These are phyloP conservation scores for Gobio occitaniae DNA, from an alignment of 2,797 vertebrate genomes.

Conservation along the genomic window DNA sequence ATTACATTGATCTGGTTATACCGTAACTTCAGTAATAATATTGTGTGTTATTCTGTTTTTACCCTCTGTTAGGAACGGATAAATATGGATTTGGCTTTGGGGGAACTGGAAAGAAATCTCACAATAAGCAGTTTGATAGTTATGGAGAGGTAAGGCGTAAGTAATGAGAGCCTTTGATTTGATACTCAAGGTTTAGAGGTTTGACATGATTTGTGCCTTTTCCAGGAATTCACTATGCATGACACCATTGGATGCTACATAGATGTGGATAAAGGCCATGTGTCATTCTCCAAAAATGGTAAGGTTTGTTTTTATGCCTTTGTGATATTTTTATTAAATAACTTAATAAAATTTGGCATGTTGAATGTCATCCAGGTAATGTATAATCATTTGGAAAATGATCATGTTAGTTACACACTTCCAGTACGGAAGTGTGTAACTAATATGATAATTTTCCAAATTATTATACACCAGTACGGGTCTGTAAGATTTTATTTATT, in stretches of 20 bases:
- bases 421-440: too few relatives aligned
- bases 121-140: constrained; percentile 99
- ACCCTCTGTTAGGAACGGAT: constrained; percentile 83
- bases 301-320: constrained; percentile 30
- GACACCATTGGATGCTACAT: constrained; percentile 94
- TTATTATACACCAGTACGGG: neutral
- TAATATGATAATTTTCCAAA: too few relatives aligned
- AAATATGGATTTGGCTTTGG: constrained; percentile 97
- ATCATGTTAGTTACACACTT: too few relatives aligned
- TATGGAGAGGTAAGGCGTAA: constrained; percentile 90
- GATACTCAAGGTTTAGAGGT: neutral
- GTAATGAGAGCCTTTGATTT: neutral
- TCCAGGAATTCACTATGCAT: constrained; percentile 97
- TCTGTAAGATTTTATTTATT: neutral
- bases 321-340: neutral
- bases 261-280: constrained; percentile 86
- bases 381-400: too few relatives aligned
- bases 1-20: neutral
- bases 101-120: constrained; percentile 97
- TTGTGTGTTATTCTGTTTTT: constrained; percentile 24
- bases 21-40: neutral
- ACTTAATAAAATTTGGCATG: neutral
- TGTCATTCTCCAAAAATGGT: constrained; percentile 98
- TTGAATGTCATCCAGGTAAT: neutral
- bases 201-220: constrained; percentile 31